phyloP scores from a whole-genome alignment of 2,797 vertebrate genomes.

The Triplophysa yarkandensis region DNA sequence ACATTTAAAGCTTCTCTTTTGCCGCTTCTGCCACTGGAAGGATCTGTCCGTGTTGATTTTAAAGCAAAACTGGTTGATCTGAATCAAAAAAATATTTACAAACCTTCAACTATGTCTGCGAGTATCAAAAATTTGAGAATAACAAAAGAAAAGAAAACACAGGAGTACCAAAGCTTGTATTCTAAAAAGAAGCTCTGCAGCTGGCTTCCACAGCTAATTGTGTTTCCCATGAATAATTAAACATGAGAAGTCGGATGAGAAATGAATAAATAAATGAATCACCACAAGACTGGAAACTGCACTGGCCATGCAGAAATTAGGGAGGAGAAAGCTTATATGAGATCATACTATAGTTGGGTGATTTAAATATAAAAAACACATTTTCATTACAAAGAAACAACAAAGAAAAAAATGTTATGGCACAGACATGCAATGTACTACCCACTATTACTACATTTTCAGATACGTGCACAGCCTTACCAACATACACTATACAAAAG shows the following conservation, averaged over 20 bases:
- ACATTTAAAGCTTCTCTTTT: not conserved
- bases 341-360: conserved; percentile 60
- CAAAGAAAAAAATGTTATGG: not conserved
- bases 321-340: conserved; percentile 51
- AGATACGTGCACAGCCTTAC: not conserved
- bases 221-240: conserved; percentile 74
- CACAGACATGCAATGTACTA: not conserved
- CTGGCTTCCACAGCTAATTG: conserved; percentile 59
- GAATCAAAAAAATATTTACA: not conserved
- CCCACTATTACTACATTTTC: no score
- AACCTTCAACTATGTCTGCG: not conserved
- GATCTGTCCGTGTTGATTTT: conserved; percentile 8
- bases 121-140: conserved; percentile 10
- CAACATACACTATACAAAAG: no score
- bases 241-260: conserved; percentile 59
- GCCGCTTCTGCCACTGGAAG: not conserved
- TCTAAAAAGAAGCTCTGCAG: conserved; percentile 33
- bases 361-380: conserved; percentile 34
- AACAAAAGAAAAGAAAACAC: conserved; percentile 42
- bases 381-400: not conserved
- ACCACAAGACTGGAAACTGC: conserved; percentile 61
- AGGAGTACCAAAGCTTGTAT: conserved; percentile 24
- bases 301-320: conserved; percentile 67
- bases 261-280: conserved; percentile 73
- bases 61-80: conserved; percentile 36